Percentiles rank a stretch among this genome's conserved stretches.
Conservation (phyloP, 2,113 vertebrate species). For the Dascyllus trimaculatus region DNA sequence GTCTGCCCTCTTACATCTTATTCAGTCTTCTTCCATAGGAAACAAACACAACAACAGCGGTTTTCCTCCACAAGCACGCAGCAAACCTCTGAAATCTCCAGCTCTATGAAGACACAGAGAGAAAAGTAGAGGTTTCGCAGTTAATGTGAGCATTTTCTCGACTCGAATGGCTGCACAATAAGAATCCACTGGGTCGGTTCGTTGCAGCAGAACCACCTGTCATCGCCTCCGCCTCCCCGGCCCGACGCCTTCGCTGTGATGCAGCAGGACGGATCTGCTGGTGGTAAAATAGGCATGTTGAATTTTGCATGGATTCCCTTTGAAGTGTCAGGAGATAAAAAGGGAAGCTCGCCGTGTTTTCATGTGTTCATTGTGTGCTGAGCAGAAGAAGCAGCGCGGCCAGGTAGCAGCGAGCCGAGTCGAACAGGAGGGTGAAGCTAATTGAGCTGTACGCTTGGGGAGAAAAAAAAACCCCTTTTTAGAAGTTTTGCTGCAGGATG, state of each 20-base stretch:
- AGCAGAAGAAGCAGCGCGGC: slow-evolving; percentile 24
- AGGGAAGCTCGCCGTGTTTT: slow-evolving; percentile 46
- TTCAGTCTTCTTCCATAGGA: too few species aligned
- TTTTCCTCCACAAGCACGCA: too few species aligned
- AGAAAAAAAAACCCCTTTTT: neutral
- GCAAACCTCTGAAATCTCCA: too few species aligned
- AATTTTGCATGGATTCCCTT: slow-evolving; percentile 78
- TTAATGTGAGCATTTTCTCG: too few species aligned
- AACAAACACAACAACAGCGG: too few species aligned
- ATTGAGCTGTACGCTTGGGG: neutral
- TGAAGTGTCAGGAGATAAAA: slow-evolving; percentile 79
- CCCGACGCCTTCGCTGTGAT: slow-evolving; percentile 28
- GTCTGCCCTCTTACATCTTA: too few species aligned
- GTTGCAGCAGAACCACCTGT: slow-evolving; percentile 33
- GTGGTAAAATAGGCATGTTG: slow-evolving; percentile 60
- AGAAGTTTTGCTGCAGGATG: neutral
- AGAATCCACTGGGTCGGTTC: neutral
- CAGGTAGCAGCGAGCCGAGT: slow-evolving; percentile 3
- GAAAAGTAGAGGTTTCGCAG: too few species aligned
- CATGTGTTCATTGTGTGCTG: slow-evolving; percentile 50
- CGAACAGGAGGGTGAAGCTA: neutral
- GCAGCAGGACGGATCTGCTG: slow-evolving; percentile 36
- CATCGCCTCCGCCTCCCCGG: neutral
- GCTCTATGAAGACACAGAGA: too few species aligned
- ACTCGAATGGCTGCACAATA: neutral